phyloP scores from a whole-genome alignment of 2,888 invertebrate species.

The Phaonia tiefii region DNA sequence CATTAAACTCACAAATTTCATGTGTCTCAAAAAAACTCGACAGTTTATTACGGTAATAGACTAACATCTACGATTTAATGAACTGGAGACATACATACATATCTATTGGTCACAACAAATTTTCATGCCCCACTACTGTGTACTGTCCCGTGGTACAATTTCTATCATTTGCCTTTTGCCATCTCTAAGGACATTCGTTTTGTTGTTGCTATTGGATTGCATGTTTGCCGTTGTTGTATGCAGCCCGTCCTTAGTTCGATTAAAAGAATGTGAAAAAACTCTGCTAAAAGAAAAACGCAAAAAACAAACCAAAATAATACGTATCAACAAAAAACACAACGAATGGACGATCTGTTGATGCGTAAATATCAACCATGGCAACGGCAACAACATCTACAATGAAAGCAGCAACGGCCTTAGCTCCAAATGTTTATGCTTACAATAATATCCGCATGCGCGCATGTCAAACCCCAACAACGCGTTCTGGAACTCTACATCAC shows the following conservation, averaged over 20 bases:
- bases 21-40: no score
- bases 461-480: neutral
- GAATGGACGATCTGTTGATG: constrained; percentile 70
- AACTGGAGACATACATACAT: neutral
- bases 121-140: no score
- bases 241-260: constrained; percentile 39
- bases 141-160: no score
- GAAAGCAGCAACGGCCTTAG: neutral
- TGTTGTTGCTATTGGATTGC: constrained; percentile 32
- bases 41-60: no score
- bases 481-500: constrained; percentile 26
- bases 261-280: constrained; percentile 55
- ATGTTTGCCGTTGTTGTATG: constrained; percentile 19
- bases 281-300: constrained; percentile 41
- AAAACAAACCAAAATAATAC: constrained; percentile 41
- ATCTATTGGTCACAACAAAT: neutral
- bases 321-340: constrained; percentile 4
- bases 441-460: constrained; percentile 59
- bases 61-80: no score
- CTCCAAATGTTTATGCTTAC: constrained; percentile 14
- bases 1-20: no score
- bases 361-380: constrained; percentile 63
- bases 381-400: neutral
- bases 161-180: no score
- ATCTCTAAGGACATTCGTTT: neutral